Percentiles rank a stretch among this genome's conserved stretches.
phyloP scores from a whole-genome alignment of 2,113 vertebrate species.

The Callithrix jacchus region DNA sequence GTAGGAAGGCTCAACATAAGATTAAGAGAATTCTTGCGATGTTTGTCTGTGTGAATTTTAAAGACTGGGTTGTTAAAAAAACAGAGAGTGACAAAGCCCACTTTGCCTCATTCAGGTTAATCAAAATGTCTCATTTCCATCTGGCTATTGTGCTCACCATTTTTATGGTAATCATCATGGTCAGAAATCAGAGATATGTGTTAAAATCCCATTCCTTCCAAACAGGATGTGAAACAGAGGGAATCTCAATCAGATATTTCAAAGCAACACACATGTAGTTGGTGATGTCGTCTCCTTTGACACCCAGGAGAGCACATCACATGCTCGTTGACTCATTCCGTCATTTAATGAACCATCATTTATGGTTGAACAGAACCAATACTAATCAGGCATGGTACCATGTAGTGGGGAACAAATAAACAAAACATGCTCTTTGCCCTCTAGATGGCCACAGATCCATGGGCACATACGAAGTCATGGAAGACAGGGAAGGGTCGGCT shows the following conservation, averaged over 20 bases:
- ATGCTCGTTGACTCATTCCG: neutral
- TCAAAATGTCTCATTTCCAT: neutral
- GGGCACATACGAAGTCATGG: neutral
- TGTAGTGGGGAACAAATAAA: neutral
- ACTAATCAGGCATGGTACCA: neutral
- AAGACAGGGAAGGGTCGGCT: neutral
- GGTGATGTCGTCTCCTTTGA: neutral
- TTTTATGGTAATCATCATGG: neutral
- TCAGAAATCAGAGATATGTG: neutral
- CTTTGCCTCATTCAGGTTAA: neutral
- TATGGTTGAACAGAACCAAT: neutral
- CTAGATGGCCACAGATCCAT: neutral
- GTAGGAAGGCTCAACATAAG: neutral
- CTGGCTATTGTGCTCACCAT: neutral
- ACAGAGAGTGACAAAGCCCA: neutral
- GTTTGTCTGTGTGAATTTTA: neutral
- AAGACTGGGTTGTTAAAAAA: neutral
- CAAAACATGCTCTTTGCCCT: neutral
- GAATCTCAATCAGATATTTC: neutral
- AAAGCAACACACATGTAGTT: neutral
- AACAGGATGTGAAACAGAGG: neutral
- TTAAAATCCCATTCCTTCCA: neutral
- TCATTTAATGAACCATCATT: neutral
- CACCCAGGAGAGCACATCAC: neutral
- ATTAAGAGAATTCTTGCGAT: neutral